Percentiles rank a stretch among this genome's conserved stretches.
phyloP scores from a whole-genome alignment of 2,113 vertebrate species.

The Montifringilla adamsi region DNA sequence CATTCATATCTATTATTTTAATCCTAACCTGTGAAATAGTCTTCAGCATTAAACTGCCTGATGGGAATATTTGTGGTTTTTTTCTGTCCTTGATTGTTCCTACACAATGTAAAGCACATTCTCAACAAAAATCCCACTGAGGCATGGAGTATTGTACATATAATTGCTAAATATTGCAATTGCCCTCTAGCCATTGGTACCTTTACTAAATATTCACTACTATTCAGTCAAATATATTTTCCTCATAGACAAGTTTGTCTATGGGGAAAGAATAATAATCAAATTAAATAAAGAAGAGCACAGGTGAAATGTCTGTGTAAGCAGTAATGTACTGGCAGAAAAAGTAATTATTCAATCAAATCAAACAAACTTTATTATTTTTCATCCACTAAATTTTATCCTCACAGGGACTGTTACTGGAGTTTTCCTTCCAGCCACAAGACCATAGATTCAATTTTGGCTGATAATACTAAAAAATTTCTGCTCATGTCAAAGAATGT shows the following conservation, averaged over 20 bases:
- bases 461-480: neutral
- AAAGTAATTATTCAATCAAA: constrained; percentile 27
- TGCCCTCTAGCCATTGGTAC: constrained; percentile 17
- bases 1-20: neutral
- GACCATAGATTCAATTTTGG: neutral
- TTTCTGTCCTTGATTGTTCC: constrained; percentile 34
- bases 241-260: neutral
- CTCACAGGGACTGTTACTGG: neutral
- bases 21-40: neutral
- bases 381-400: neutral
- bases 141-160: neutral
- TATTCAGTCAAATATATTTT: constrained; percentile 16
- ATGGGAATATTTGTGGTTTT: constrained; percentile 7
- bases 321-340: neutral
- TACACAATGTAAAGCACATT: constrained; percentile 30
- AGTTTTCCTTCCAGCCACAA: neutral
- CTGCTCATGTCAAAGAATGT: neutral
- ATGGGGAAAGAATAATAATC: neutral
- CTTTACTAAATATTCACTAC: constrained; percentile 15
- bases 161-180: constrained; percentile 31
- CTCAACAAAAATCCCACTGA: neutral
- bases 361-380: neutral
- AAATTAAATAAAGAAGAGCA: neutral
- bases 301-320: neutral
- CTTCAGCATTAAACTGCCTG: neutral